Base-by-base conservation (phyloP, 1,140 invertebrate genomes). In the Cydia amplana region DNA sequence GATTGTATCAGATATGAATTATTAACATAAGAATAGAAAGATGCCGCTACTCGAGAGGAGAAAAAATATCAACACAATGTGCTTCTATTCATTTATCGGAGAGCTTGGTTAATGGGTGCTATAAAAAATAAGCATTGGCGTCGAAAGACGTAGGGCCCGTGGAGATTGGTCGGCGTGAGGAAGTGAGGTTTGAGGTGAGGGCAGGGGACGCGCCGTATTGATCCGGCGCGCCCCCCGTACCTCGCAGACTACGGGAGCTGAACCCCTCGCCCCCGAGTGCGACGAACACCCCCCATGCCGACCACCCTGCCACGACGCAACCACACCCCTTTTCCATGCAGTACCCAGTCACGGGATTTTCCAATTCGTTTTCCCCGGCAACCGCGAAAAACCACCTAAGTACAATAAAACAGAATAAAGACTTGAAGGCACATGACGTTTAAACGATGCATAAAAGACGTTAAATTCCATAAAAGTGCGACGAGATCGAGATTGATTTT, bases 321-420 rank as follows among this genome's bases (percentile, higher is more conserved):
- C 89, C 89, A 91, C 91, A 92, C 91, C 89, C 89, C 88, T 90
- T 90, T 88, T 87, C 85, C 85, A 87, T 87, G 82, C 86, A 87
- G 82, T 77, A 81, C 82, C 87, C 82, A 91, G 85, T 91, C 91
- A 92, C 84, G 89, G 91, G 91, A 88, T 89, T 91, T 92, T 92
- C 89, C 91, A 88, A 91, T 90, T 92, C 87, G 90, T 91, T 91
- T 91, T 92, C 84, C 81, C 79, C 82, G 78, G 79, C 84, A 79
- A 85, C 85, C 80, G 78, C 85, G 79, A 87, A 82, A 28, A 75
- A 51, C 64, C 46, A 76, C 4, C 63, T 49, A n/a, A n/a, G n/a
- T n/a, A 46, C 40, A 32, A 49, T 49, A 67, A 43, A 28, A 72
- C 14, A 46, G 36, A 75, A 67, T 36, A 14, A 70, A 23, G 14